Evolutionary conservation across 2,113 vertebrate species (phyloP).

Genomic region (Camelus dromedarius): DNA sequence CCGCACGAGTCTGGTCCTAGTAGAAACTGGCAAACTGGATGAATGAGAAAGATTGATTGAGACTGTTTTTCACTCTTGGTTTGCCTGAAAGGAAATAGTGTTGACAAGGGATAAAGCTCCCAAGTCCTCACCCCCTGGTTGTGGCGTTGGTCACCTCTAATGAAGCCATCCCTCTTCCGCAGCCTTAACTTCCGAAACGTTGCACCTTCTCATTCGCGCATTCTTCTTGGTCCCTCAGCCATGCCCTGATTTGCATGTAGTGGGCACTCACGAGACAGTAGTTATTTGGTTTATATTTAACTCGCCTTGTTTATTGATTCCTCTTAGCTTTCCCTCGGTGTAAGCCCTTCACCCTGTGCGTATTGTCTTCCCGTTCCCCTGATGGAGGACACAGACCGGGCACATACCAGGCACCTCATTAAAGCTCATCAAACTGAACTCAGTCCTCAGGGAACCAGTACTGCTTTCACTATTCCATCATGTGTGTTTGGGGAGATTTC

Average conservation of each 20-base stretch:
- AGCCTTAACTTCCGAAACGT: not conserved
- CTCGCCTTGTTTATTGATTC: not conserved
- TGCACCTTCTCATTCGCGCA: not conserved
- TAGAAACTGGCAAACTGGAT: not conserved
- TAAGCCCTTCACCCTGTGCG: not conserved
- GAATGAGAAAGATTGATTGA: not conserved
- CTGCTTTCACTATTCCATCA: rapidly evolving
- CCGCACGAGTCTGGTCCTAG: not conserved
- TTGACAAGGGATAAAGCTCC: not conserved
- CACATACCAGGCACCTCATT: not conserved
- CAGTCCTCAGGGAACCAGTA: not conserved
- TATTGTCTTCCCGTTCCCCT: not conserved
- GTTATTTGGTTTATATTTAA: not conserved
- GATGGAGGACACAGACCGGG: not conserved
- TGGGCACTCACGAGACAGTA: not conserved
- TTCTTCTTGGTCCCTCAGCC: not conserved
- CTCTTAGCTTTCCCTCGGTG: not conserved
- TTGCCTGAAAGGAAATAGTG: not conserved
- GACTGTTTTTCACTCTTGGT: not conserved
- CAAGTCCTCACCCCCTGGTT: not conserved
- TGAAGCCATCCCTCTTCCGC: not conserved
- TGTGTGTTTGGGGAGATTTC: not conserved
- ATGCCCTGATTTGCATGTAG: not conserved
- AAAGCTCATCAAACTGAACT: not conserved
- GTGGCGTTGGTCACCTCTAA: not conserved